Base-by-base conservation (phyloP, 2,888 invertebrate genomes). In the Latrodectus hesperus region DNA sequence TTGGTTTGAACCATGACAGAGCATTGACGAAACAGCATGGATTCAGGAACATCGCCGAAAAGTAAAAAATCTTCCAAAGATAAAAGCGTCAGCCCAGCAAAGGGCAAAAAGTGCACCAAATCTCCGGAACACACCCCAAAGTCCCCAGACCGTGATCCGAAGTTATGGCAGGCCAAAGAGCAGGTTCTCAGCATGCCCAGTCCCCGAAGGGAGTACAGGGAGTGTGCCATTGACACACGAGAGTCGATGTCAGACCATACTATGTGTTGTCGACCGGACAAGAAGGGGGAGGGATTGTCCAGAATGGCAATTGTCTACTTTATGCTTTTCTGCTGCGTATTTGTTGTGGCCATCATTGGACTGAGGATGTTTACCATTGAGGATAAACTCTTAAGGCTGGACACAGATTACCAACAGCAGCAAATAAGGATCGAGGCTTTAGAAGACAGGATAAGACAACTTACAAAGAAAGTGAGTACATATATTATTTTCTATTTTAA, bases 341-440 rank as follows among this genome's bases (percentile, higher is more conserved):
- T 86, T 65, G 80, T 86, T 53, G 79, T 86, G 80, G 87, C 87
- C 60, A 68, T 87, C 55, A 70, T 87, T 22, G 87, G 87, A 64
- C 70, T 82, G 64, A 26, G 87, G 53, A 82, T 88, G 82, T 83
- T 88, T 22, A 73, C 73, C 70, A 82, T 88, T n/a, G 87, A 88
- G 83, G 87, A 88, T 75, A 88, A 78, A 51, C 74, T 88, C 17
- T 52, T 88, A 68, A 73, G 82, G 87, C 53, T 88, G 78, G 83
- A 83, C 78, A 83, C 82, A 17, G 87, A 88, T 17, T 83, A 83
- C 64, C 82, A 88, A 74, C 82, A 88, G 55, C 87, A 88, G 64
- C 87, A 79, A 70, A 88, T 88, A 78, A 49, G 87, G 70, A 82
- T 88, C 53, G 87, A 83, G 22, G 83, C 68, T 1, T 70, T 88